These are phyloP conservation scores for Tiaroga cobitis DNA, from an alignment of 2,797 vertebrate species.

Conservation along the genomic window DNA sequence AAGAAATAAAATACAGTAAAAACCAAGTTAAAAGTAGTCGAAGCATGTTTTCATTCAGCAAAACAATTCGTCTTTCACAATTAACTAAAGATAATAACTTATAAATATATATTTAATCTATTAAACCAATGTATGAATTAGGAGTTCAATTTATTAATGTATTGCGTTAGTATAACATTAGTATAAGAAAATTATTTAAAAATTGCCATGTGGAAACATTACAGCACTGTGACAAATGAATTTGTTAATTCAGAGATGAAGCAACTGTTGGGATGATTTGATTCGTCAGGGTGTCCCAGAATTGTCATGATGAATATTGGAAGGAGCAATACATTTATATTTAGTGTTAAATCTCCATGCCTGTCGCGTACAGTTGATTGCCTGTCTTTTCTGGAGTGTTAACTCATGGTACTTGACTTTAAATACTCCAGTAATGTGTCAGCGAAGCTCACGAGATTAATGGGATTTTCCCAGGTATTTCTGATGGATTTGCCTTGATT, in stretches of 20 bases:
- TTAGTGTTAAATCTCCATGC: slow-evolving; percentile 5
- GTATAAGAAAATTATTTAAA: not conserved
- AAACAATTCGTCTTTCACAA: not conserved
- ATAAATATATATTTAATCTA: not conserved
- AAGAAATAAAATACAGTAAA: not conserved
- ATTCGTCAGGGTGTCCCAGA: slow-evolving; percentile 11
- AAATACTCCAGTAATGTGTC: slow-evolving; percentile 32
- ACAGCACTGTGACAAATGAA: not conserved
- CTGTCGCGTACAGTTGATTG: not conserved
- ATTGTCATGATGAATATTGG: slow-evolving; percentile 19
- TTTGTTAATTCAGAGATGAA: not conserved
- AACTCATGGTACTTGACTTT: not conserved
- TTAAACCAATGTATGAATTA: not conserved
- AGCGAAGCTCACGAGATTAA: not conserved
- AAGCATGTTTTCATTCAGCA: not conserved
- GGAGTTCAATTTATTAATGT: not conserved
- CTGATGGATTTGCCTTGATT: slow-evolving; percentile 18
- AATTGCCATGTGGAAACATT: not conserved
- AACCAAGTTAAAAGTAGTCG: not conserved
- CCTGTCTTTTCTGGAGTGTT: slow-evolving; percentile 1
- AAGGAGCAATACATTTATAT: not conserved
- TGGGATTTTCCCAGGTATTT: slow-evolving; percentile 29
- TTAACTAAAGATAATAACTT: not conserved
- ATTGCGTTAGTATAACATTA: not conserved
- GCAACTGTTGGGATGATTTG: not conserved